Evolutionary conservation across 2,113 vertebrate species (phyloP).

Genomic region (Bufo bufo): DNA sequence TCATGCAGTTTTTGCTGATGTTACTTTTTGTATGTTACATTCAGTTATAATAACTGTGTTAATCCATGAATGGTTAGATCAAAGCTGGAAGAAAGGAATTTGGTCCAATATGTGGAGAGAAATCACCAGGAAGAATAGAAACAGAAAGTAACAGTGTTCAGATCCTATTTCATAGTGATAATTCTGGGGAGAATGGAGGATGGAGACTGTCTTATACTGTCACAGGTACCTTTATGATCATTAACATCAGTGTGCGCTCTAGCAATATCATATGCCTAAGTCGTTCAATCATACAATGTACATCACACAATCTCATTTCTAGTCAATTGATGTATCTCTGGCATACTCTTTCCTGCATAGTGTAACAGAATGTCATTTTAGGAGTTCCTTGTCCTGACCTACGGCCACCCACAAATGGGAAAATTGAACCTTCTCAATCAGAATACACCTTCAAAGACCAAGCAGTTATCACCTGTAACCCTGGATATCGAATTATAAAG

Average conservation of each 20-base stretch:
- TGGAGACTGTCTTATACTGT: conserved; percentile 86
- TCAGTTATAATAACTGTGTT: background rate
- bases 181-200: conserved; percentile 89
- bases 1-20: background rate
- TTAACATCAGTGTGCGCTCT: background rate
- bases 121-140: conserved; percentile 80
- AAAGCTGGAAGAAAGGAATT: conserved; percentile 73
- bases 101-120: conserved; percentile 88
- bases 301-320: background rate
- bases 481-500: conserved; percentile 84
- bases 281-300: background rate
- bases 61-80: conserved; percentile 73
- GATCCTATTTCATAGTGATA: conserved; percentile 88
- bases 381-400: conserved; percentile 79
- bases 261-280: background rate
- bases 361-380: conserved; percentile 60
- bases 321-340: background rate
- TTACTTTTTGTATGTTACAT: background rate
- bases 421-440: conserved; percentile 82
- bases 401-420: conserved; percentile 71
- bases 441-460: conserved; percentile 91
- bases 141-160: conserved; percentile 76
- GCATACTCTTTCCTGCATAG: background rate
- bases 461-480: conserved; percentile 83
- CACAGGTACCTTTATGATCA: conserved; percentile 65